These are phyloP conservation scores for Drosophila nigricruria DNA, from an alignment of 2,888 invertebrate species.

Conservation along the genomic window DNA sequence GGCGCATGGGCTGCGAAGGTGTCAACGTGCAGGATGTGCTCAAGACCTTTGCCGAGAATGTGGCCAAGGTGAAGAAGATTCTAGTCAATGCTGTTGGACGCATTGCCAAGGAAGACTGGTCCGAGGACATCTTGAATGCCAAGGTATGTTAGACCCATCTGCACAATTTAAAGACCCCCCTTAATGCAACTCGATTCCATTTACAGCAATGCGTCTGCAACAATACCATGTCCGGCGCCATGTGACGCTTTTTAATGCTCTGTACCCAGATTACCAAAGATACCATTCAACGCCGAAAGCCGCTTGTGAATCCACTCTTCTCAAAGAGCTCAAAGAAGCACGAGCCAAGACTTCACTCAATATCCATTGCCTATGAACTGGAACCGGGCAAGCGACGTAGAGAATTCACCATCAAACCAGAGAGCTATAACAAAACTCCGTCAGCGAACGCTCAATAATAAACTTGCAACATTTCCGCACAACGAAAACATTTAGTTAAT, in stretches of 20 bases:
- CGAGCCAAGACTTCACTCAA: constrained; percentile 67
- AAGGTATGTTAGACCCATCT: constrained; percentile 86
- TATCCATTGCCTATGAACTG: constrained; percentile 75
- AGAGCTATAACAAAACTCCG: constrained; percentile 9
- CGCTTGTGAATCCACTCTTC: constrained; percentile 31
- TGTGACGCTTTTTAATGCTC: constrained; percentile 80
- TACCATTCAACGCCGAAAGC: constrained; percentile 62
- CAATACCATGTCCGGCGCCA: constrained; percentile 80
- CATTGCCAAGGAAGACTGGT: constrained; percentile 91
- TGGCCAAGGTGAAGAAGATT: constrained; percentile 91
- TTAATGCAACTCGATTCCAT: constrained; percentile 9
- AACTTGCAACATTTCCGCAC: constrained; percentile 12
- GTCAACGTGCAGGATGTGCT: constrained; percentile 91
- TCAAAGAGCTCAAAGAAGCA: constrained; percentile 47
- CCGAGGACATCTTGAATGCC: constrained; percentile 87
- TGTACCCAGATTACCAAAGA: constrained; percentile 76
- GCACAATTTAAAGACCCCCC: not conserved
- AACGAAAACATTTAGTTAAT: constrained; percentile 11
- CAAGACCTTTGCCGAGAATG: constrained; percentile 91
- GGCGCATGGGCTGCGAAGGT: constrained; percentile 90
- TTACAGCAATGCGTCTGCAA: constrained; percentile 81
- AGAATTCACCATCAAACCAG: constrained; percentile 31
- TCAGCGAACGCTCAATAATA: constrained; percentile 8
- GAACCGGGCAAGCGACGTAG: constrained; percentile 28
- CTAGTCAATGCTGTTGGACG: constrained; percentile 90